Evolutionary conservation across 2,888 invertebrate genomes (phyloP), one percentile per base, ranked within the genome.

Genomic region (Anthrax anthrax): DNA sequence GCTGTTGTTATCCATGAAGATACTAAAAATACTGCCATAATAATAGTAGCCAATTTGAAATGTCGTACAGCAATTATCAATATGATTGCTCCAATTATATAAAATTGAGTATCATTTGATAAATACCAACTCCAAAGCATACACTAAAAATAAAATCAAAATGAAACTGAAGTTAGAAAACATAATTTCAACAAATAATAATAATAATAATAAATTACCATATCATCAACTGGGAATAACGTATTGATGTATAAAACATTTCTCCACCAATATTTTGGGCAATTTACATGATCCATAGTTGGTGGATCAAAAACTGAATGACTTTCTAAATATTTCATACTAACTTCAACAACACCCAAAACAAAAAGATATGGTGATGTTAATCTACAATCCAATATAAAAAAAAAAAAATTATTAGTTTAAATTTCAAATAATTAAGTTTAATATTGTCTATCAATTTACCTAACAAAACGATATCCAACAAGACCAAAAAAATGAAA

Each of bases 41-140:
- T 69, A 1, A 73, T 72, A 0, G 80, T 81, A 1, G 88, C 84
- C 2, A 80, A 66, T 62, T 84, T 86, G 61, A 88, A 84, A 63
- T 87, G 84, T 56, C 75, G 80, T 16, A 83, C 80, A 1, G 84
- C 86, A 42, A 88, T 63, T 44, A 89, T 82, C n/a, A 88, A 71
- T 32, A 88, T 77, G 6, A 88, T 75, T 1, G 84, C 84, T 50
- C 87, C 86, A 51, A 89, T 75, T 1, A 85, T 78, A 61, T 88
- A 89, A 67, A 89, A 88, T 60, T 88, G 88, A 0, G 87, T 86
- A 61, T 89, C 88, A 57, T 88, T 86, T 1, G 88, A 84, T 41
- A 89, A 70, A 60, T 89, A 88, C 88, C 88, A 89, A 71, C 87
- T 88, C 88, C 88, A 89, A 34, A 88, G 63, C 88, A 89, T 88